A percentile compares a stretch with the other conserved stretches of the same genome.
These are phyloP conservation scores for Lasiommata megera DNA, from an alignment of 2,888 invertebrate genomes.

Conservation along the genomic window DNA sequence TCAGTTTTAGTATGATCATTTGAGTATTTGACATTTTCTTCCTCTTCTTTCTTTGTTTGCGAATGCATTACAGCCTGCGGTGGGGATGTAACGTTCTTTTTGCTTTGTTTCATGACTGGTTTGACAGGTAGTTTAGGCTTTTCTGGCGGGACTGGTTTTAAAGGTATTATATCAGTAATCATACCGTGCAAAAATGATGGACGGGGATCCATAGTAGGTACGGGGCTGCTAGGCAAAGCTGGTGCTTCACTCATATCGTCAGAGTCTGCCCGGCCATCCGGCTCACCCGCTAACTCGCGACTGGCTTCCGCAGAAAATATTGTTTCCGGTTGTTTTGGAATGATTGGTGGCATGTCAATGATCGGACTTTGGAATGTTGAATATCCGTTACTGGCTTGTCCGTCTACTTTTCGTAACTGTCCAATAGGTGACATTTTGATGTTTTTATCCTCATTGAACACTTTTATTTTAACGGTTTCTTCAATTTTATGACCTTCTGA, in stretches of 20 bases:
- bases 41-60: slow-evolving; percentile 68
- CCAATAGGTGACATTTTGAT: slow-evolving; percentile 70
- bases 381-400: slow-evolving; percentile 67
- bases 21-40: slow-evolving; percentile 51
- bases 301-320: slow-evolving; percentile 83
- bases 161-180: slow-evolving; percentile 71
- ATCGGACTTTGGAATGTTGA: slow-evolving; percentile 76
- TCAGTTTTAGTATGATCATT: slow-evolving; percentile 66
- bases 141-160: slow-evolving; percentile 85
- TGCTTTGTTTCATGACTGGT: slow-evolving; percentile 79
- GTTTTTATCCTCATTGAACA: slow-evolving; percentile 74
- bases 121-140: slow-evolving; percentile 84
- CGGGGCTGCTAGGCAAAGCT: slow-evolving; percentile 85
- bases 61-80: slow-evolving; percentile 76
- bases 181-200: slow-evolving; percentile 88
- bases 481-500: slow-evolving; percentile 73
- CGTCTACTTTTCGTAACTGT: slow-evolving; percentile 68
- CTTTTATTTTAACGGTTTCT: slow-evolving; percentile 76
- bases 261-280: slow-evolving; percentile 93
- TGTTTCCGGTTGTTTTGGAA: slow-evolving; percentile 65
- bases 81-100: slow-evolving; percentile 56
- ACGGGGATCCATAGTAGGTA: slow-evolving; percentile 81
- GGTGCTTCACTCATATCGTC: slow-evolving; percentile 86
- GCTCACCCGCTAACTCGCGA: slow-evolving; percentile 90
- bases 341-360: slow-evolving; percentile 71